Evolutionary conservation across 2,113 vertebrate species (phyloP).

Genomic region (Gavialis gangeticus): DNA sequence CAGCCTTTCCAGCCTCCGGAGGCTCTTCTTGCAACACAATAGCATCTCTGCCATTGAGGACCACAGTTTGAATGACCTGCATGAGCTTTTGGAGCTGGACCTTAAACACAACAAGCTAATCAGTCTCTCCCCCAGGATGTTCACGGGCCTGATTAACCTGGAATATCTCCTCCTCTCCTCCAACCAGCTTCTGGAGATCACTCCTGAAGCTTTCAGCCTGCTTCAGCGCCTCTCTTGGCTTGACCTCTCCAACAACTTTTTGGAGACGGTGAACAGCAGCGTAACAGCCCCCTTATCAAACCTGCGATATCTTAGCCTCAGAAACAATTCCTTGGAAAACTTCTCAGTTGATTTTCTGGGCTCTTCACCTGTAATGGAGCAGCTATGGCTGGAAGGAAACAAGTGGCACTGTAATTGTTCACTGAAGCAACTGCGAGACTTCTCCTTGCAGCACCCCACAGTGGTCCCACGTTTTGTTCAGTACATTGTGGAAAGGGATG

Average conservation of each 20-base stretch:
- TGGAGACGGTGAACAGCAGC: conserved; percentile 78
- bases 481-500: conserved; percentile 86
- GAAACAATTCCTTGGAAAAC: conserved; percentile 84
- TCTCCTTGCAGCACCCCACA: conserved; percentile 80
- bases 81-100: conserved; percentile 88
- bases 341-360: conserved; percentile 54
- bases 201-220: conserved; percentile 75
- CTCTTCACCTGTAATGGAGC: conserved; percentile 81
- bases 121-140: conserved; percentile 80
- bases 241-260: conserved; percentile 84
- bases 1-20: conserved; percentile 86
- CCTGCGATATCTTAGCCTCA: conserved; percentile 88
- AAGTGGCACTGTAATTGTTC: conserved; percentile 91
- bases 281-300: conserved; percentile 79
- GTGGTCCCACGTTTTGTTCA: conserved; percentile 87
- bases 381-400: conserved; percentile 92
- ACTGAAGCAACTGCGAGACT: conserved; percentile 83
- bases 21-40: conserved; percentile 91
- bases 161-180: conserved; percentile 91
- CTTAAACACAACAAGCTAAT: conserved; percentile 88
- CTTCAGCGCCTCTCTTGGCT: conserved; percentile 85
- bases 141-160: conserved; percentile 87
- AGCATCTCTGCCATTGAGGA: conserved; percentile 84
- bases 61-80: conserved; percentile 87
- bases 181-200: conserved; percentile 84